Base-by-base conservation (phyloP, 2,888 invertebrate species). In the Epinotia brunnichana region DNA sequence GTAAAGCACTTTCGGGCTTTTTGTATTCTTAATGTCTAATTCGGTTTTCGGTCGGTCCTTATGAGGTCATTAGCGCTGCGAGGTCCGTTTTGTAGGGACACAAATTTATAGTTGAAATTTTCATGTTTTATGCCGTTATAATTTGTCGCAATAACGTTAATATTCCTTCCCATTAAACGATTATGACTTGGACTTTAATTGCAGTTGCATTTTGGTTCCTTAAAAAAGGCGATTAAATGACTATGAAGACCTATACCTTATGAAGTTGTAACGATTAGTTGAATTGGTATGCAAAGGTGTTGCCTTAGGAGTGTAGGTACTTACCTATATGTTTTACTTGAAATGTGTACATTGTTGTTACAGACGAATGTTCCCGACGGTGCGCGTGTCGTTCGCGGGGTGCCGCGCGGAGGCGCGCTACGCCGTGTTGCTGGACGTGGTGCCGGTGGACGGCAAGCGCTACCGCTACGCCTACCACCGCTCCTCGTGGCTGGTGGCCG, bases 381-480 rank as follows among this genome's bases (percentile, higher is more conserved):
- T 99, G 82, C 95, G 99, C 76, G 97, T 98, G 76, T 98, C 98
- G 76, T 98, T 99, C 94, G 96, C 96, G 79, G 97, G 97, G 1
- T 95, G 96, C 81, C 95, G 96, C 82, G 94, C 96, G 74, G 97
- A 97, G 84, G 96, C 96, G 86, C 95, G 96, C 78, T 99, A 99
- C 94, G 96, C 97, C 69, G 98, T 99, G 72, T 95, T 99, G 80
- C 95, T 99, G 94, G 99, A 99, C 94, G 98, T 99, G 85, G 97
- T 99, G 76, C 98, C 99, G 75, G 98, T 99, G 85, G 99, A 99
- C 94, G 97, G 97, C 92, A 98, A 99, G 92, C 95, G 99, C 72
- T 98, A 98, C 94, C 96, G 98, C 77, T 99, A 99, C 95, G 99
- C 99, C 78, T 99, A 99, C 94, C 99, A 99, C 94, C 96, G 98